Base-by-base conservation (phyloP, 2,797 vertebrate species). In the Acridotheres tristis region DNA sequence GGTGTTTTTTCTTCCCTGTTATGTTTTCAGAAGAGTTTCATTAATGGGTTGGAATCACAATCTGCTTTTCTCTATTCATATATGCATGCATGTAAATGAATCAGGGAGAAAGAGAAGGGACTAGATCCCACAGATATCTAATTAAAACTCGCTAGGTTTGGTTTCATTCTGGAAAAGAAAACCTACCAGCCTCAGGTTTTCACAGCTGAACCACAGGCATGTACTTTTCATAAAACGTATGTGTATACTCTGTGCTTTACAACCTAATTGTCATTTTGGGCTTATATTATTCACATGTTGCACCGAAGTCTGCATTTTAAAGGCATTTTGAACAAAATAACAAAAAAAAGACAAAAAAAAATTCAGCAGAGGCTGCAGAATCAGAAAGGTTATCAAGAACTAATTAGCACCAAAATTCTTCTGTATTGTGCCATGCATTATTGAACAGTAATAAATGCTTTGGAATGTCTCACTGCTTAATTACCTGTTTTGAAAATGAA, bases 401-500 rank as follows among this genome's bases (percentile, higher is more conserved):
- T 71, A 89, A 89, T 79, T 42, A 87, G 11, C 10, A 38, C 16
- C 29, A 53, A 91, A 87, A 82, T 82, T 90, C 14, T 57, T 77
- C 61, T 66, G 34, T 38, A 54, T 72, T 62, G 16, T 90, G 23
- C 32, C 21, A 76, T 43, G 42, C 48, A n/a, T 88, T 67, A 72
- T 68, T 77, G 75, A 96, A 69, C 21, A 89, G 25, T 48, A 87
- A 75, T 67, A 80, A 90, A 88, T 80, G n/a, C 29, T 54, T 87
- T 82, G 23, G 27, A 88, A 72, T 50, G 3, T 58, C 50, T 88
- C 63, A 25, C 29, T 93, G 75, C 78, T 88, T 74, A 87, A 89
- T 92, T 81, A 53, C 30, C 36, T 89, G 30, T 77, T 97, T 83
- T 62, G 47, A 93, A 95, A 94, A 74, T 34, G 2, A 92, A 79